These are phyloP conservation scores for Neotoma lepida DNA, from an alignment of 2,113 vertebrate genomes.

Conservation along the genomic window DNA sequence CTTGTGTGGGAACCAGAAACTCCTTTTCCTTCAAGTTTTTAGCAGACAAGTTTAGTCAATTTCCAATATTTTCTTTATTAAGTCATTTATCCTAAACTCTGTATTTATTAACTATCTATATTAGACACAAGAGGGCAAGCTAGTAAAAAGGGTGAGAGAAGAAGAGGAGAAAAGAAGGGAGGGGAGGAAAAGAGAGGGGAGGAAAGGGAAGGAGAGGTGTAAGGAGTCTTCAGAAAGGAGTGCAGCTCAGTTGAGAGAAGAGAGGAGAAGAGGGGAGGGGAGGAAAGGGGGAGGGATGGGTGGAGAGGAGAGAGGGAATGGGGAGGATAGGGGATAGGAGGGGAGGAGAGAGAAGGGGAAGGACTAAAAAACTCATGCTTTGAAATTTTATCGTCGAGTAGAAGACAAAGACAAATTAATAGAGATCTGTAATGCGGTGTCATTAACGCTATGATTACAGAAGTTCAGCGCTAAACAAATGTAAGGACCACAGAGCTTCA, in stretches of 20 bases:
- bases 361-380: not conserved
- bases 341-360: not conserved
- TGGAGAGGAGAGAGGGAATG: not conserved
- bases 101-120: not conserved
- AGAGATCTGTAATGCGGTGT: not conserved
- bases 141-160: not conserved
- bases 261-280: accelerated
- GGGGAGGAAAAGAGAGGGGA: accelerated
- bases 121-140: not conserved
- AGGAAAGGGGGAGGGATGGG: accelerated
- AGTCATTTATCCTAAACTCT: slow-evolving; percentile 2
- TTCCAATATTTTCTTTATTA: not conserved
- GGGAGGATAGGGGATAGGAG: not conserved
- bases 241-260: too few relatives aligned
- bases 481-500: not conserved
- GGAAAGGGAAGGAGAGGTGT: not conserved
- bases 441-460: not conserved
- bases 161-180: too few relatives aligned
- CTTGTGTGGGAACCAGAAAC: not conserved
- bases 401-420: not conserved
- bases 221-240: too few relatives aligned
- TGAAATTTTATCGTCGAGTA: not conserved
- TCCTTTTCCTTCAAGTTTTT: not conserved
- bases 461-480: not conserved
- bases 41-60: not conserved